Evolutionary conservation across 2,888 invertebrate genomes (phyloP), one percentile per base, ranked within the genome.

Genomic region (Furcula furcula): DNA sequence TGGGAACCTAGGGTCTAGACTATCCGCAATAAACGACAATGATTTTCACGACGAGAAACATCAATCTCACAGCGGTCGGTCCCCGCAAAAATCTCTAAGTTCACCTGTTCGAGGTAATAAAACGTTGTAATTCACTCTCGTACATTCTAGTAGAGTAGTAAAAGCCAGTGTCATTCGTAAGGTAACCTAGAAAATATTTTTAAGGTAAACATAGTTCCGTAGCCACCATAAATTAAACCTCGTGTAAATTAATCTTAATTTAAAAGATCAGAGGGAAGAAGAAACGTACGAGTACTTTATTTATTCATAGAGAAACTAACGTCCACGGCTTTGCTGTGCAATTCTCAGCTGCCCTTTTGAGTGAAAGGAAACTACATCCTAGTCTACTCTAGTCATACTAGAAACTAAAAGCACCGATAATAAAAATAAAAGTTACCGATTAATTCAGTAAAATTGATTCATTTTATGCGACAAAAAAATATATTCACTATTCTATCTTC

Each of bases 251-350:
- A 7, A 12, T 23, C 12, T 23, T 23, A 23, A 23, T 23, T 23
- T 23, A 23, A 23, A 23, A 23, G 12, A 23, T 23, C 12, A 23
- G 12, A 23, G 23, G 7, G 7, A 12, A 23, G 12, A 23, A 23
- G 7, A 23, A 12, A 23, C 23, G 13, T 23, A 23, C 23, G 13
- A 12, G 12, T 13, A 23, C n/a, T 23, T 23, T 7, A 23, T 13
- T 23, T 23, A 23, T 23, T 23, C 23, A 23, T 23, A 23, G 23
- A 23, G 23, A 23, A 23, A 23, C 23, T 12, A 11, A 12, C 23
- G 12, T 12, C 7, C 23, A 6, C 12, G 3, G 23, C 7, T 23
- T 23, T 13, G 7, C 23, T 20, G 11, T 6, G 11, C 23, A n/a
- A n/a, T n/a, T n/a, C 12, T 21, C 12, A 12, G 12, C 23, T 7